Evolutionary conservation across 2,888 invertebrate species (phyloP), one percentile per base, ranked within the genome.

Genomic region (Mythimna loreyi): DNA sequence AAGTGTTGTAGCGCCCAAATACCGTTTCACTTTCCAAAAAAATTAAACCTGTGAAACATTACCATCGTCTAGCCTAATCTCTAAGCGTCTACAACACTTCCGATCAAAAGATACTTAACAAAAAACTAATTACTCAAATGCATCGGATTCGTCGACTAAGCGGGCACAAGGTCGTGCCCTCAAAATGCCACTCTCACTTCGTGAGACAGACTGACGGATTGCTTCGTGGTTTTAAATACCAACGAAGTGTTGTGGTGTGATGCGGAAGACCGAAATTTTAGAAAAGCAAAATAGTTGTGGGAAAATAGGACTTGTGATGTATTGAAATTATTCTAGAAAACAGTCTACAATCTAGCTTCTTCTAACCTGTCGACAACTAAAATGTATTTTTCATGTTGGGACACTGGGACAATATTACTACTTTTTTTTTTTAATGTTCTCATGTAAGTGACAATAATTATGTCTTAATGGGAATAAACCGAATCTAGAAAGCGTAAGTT

Each of bases 141-240:
- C 75, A 79, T 78, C 61, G 13, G 75, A 78, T 67, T 78, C 71
- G 66, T 63, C 60, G 55, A 58, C 55, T 60, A 67, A 75, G 66
- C 66, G 50, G 45, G 40, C n/a, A 33, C 75, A 83, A 83, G 83
- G 83, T 70, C 83, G 70, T 63, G 83, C 60, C 83, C 83, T 73
- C 80, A 75, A 83, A 80, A 75, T 25, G 49, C 68, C 66, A 73
- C 83, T 83, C 83, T 83, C 83, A 80, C 83, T 83, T 83, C 58
- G 60, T 36, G 11, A 70, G 74, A 73, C 74, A 33, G 68, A 75
- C 75, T 21, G 56, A 67, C 79, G 30, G 60, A 78, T 60, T 75
- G 62, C 66, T 75, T 78, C 40, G 80, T 55, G 53, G 40, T 59
- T 67, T 64, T 59, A 62, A 77, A 74, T 65, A 64, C 60, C 30